phyloP scores from a whole-genome alignment of 2,113 vertebrate genomes.

The Mesitornis unicolor region DNA sequence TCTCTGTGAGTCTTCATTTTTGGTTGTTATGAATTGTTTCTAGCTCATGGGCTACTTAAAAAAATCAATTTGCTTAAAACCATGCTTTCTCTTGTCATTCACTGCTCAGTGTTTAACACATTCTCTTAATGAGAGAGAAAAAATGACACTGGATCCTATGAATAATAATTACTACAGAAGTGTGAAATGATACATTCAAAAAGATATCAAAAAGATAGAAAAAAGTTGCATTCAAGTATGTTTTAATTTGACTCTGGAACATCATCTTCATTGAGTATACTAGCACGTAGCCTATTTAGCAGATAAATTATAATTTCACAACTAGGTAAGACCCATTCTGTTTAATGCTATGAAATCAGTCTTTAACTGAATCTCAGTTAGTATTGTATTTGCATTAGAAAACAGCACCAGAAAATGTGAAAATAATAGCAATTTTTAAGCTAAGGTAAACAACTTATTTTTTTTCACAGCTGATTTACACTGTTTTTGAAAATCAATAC shows the following conservation, averaged over 20 bases:
- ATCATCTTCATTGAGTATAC: neutral
- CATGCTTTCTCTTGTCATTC: neutral
- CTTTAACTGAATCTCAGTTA: neutral
- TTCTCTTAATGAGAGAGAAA: neutral
- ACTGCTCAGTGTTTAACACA: neutral
- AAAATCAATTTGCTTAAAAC: neutral
- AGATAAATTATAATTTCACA: neutral
- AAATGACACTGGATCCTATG: neutral
- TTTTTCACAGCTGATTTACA: neutral
- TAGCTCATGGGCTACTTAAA: neutral
- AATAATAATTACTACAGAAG: neutral
- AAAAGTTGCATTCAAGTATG: neutral
- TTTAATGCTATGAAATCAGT: neutral
- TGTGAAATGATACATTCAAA: too few relatives aligned
- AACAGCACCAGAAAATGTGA: neutral
- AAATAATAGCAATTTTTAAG: neutral
- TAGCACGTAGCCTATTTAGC: neutral
- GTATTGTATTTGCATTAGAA: neutral
- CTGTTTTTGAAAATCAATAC: neutral
- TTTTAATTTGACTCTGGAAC: neutral
- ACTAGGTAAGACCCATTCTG: neutral
- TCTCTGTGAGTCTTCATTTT: neutral
- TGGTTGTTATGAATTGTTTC: neutral
- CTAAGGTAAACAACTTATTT: neutral
- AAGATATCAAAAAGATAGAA: too few relatives aligned